Evolutionary conservation across 1,140 invertebrate species (phyloP).

Genomic region (Drosophila littoralis): DNA sequence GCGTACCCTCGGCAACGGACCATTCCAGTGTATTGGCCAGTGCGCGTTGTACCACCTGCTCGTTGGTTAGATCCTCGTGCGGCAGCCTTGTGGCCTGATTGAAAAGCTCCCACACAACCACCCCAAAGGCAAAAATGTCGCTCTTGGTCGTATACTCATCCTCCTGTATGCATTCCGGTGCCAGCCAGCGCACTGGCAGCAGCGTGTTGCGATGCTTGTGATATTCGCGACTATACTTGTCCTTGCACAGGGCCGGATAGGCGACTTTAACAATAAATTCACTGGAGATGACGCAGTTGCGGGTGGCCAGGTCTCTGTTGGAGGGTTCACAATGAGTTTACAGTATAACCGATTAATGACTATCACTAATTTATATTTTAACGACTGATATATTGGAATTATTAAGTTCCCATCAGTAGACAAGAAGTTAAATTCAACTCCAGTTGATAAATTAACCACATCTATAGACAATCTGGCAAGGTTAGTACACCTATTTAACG

Average conservation of each 20-base stretch:
- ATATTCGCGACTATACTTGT: slow-evolving; percentile 94
- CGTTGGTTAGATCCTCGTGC: slow-evolving; percentile 92
- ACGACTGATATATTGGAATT: background rate
- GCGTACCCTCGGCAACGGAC: slow-evolving; percentile 88
- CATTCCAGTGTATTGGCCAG: slow-evolving; percentile 88
- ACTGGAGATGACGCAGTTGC: slow-evolving; percentile 96
- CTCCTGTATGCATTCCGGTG: slow-evolving; percentile 94
- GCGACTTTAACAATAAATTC: slow-evolving; percentile 93
- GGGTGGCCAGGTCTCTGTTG: slow-evolving; percentile 92
- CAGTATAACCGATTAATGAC: slow-evolving; percentile 13
- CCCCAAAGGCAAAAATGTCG: slow-evolving; percentile 96
- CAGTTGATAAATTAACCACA: too few species aligned
- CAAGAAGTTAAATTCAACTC: background rate
- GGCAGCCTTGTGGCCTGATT: slow-evolving; percentile 92
- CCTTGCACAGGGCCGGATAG: slow-evolving; percentile 91
- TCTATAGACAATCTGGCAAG: background rate
- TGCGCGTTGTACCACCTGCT: slow-evolving; percentile 89
- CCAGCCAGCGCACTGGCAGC: slow-evolving; percentile 93
- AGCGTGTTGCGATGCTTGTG: slow-evolving; percentile 91
- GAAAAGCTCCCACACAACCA: slow-evolving; percentile 93
- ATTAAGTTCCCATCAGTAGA: background rate
- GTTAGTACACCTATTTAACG: background rate
- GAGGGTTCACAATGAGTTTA: background rate
- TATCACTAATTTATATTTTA: slow-evolving; percentile 4
- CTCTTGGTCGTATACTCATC: slow-evolving; percentile 97